A percentile compares a stretch with the other conserved stretches of the same genome.
These are phyloP conservation scores for Budorcas taxicolor DNA, from an alignment of 2,113 vertebrate species.

Conservation along the genomic window DNA sequence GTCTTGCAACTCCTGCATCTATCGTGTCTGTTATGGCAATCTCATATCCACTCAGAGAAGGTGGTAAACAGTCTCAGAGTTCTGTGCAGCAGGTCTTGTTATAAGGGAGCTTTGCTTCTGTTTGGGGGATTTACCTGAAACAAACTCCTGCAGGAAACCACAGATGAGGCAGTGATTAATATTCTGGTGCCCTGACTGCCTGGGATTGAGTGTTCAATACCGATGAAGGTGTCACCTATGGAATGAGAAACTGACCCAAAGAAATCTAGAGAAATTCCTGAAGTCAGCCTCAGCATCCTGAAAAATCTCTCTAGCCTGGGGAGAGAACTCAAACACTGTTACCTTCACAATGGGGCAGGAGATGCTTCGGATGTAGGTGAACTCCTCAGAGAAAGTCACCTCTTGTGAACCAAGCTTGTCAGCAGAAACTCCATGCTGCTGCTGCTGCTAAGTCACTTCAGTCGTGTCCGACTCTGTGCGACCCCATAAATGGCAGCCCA, in stretches of 20 bases:
- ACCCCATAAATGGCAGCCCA: too few relatives aligned
- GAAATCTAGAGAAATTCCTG: neutral
- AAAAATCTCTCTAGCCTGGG: neutral
- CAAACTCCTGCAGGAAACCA: neutral
- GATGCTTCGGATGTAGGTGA: neutral
- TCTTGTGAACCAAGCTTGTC: neutral
- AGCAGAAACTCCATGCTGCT: neutral
- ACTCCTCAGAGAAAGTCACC: neutral
- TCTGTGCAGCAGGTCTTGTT: neutral
- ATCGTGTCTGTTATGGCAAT: neutral
- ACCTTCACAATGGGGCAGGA: neutral
- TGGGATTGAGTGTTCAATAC: neutral
- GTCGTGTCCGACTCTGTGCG: rapidly evolving
- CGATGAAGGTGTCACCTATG: neutral
- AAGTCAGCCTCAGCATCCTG: neutral
- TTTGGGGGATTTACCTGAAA: neutral
- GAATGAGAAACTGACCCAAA: neutral
- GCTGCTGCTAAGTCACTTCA: too few relatives aligned
- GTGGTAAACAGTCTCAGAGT: neutral
- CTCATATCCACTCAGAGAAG: neutral
- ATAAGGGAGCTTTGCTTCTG: neutral
- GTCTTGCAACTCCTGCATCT: neutral
- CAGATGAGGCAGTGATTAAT: neutral
- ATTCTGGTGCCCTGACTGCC: neutral
- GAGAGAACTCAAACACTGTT: neutral